These are phyloP conservation scores for Agriopis aurantiaria DNA, from an alignment of 2,888 invertebrate genomes.

Conservation along the genomic window DNA sequence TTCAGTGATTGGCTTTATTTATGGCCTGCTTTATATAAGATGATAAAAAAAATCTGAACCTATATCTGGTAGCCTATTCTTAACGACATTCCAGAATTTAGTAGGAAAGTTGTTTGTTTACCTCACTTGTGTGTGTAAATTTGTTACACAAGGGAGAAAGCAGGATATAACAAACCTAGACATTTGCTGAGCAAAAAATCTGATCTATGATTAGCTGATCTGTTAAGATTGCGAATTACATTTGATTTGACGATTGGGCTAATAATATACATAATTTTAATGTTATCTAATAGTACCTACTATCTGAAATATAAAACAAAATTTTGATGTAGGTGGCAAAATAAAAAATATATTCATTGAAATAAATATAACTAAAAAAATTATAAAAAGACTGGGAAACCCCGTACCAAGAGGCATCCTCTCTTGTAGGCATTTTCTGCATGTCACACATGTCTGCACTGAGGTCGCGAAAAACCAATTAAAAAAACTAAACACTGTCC, in stretches of 20 bases:
- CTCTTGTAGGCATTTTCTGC: constrained; percentile 81
- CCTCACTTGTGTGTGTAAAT: constrained; percentile 39
- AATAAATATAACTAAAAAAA: background rate
- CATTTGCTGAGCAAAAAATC: constrained; percentile 8
- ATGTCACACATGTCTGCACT: constrained; percentile 76
- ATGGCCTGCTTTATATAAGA: too few species aligned
- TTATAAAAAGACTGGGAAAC: constrained; percentile 46
- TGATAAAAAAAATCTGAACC: too few species aligned
- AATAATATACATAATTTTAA: background rate
- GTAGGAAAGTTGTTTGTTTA: constrained; percentile 36
- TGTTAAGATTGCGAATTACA: background rate
- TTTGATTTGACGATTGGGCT: background rate
- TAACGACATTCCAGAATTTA: too few species aligned
- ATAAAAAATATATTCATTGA: too few species aligned
- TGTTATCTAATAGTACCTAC: too few species aligned
- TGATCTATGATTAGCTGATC: too few species aligned
- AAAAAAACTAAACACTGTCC: constrained; percentile 55
- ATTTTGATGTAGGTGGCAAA: background rate
- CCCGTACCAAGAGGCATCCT: constrained; percentile 79
- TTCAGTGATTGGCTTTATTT: too few species aligned
- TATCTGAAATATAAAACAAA: background rate
- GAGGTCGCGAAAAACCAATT: constrained; percentile 60
- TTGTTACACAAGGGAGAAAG: constrained; percentile 59
- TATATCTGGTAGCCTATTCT: too few species aligned
- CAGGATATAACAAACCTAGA: constrained; percentile 39